phyloP scores from a whole-genome alignment of 2,888 invertebrate genomes.

The Rhogogaster chlorosoma region DNA sequence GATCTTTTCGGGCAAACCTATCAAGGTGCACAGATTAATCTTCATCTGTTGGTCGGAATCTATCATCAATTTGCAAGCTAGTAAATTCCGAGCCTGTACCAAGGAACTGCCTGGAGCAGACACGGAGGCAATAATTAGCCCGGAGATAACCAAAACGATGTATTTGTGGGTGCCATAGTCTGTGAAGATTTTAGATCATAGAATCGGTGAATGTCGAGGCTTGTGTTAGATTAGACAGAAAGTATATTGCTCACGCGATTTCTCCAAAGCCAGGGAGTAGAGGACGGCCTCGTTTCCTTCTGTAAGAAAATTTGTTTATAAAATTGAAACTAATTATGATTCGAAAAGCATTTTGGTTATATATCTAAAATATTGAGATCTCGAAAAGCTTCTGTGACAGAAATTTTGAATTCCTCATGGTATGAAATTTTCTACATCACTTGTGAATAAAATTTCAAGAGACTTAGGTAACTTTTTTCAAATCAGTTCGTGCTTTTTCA shows the following conservation, averaged over 20 bases:
- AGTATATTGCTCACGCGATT: neutral
- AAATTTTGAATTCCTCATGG: no score
- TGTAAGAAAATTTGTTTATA: neutral
- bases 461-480: no score
- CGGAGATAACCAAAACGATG: constrained; percentile 22
- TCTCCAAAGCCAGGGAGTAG: constrained; percentile 4
- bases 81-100: neutral
- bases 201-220: neutral
- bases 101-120: constrained; percentile 32
- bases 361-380: no score
- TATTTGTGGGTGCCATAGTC: neutral
- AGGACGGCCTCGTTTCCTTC: neutral
- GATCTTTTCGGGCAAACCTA: constrained; percentile 2
- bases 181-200: neutral
- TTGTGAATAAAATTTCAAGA: no score
- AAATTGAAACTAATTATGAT: neutral
- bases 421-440: no score
- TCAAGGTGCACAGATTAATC: neutral
- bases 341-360: no score
- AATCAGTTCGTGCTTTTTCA: no score
- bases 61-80: constrained; percentile 25
- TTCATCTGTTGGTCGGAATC: constrained; percentile 15
- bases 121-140: constrained; percentile 11
- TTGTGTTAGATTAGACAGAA: neutral
- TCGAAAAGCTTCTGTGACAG: no score